A percentile compares a stretch with the other conserved stretches of the same genome.
Evolutionary conservation across 2,113 vertebrate species (phyloP).

Genomic region (Lepus europaeus): DNA sequence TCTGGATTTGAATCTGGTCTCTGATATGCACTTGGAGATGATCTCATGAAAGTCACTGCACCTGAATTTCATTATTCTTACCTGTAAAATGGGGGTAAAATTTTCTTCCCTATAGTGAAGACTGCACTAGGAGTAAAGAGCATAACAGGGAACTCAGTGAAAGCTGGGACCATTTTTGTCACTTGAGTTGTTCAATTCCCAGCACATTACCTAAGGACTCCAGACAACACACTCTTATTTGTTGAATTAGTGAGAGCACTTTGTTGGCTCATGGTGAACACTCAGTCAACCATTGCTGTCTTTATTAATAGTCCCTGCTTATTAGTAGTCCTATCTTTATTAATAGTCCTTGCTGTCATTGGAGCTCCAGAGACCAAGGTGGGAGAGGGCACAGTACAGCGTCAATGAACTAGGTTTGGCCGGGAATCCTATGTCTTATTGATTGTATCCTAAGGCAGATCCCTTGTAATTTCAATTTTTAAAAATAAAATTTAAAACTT

Average conservation of each 20-base stretch:
- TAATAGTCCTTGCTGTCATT: background rate
- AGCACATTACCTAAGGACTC: background rate
- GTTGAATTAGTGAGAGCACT: background rate
- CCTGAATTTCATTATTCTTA: background rate
- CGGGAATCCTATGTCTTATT: background rate
- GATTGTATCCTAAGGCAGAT: background rate
- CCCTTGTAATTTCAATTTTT: background rate
- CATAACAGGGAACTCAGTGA: background rate
- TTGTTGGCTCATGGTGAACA: background rate
- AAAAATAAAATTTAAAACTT: no score
- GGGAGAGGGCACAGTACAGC: accelerated
- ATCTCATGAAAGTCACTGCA: background rate
- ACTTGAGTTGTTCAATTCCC: background rate
- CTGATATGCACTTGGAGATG: background rate
- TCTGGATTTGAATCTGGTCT: background rate
- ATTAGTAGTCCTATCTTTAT: background rate
- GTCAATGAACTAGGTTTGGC: background rate
- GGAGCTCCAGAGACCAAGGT: background rate
- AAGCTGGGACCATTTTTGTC: background rate
- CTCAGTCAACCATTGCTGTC: background rate
- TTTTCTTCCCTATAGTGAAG: background rate
- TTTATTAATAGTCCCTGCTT: background rate
- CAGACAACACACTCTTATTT: background rate
- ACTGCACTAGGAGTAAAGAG: background rate
- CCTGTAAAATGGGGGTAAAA: background rate